Evolutionary conservation across 64 coral and sea anemone genomes (phyloP).

Genomic region (Pachyseris speciosa): DNA sequence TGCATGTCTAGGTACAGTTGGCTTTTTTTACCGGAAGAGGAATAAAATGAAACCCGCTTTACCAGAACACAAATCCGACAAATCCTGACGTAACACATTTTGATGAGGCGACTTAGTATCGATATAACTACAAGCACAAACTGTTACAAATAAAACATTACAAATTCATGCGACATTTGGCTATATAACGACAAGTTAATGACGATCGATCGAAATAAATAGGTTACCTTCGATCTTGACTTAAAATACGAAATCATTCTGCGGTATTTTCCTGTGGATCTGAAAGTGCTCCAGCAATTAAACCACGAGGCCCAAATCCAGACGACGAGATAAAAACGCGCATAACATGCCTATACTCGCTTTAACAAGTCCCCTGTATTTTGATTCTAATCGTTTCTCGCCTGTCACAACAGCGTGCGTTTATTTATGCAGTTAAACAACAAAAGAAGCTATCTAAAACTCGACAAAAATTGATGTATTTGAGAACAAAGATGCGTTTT

Average conservation of each 20-base stretch:
- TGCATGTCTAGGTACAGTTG: neutral
- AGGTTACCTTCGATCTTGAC: conserved; percentile 27
- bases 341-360: neutral
- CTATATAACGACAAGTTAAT: neutral
- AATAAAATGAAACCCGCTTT: neutral
- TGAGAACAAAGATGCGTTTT: too few species aligned
- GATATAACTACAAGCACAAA: neutral
- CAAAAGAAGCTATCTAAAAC: neutral
- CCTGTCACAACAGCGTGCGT: neutral
- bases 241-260: conserved; percentile 30
- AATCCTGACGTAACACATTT: neutral
- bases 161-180: neutral
- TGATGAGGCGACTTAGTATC: neutral
- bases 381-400: neutral
- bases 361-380: neutral
- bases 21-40: neutral
- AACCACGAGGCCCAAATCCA: neutral
- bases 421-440: neutral
- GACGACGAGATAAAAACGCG: neutral
- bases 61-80: neutral
- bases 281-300: neutral
- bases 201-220: neutral
- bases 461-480: too few species aligned
- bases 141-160: neutral
- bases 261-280: neutral